phyloP scores from a whole-genome alignment of 2,888 invertebrate species.

The Chironomus tentans region DNA sequence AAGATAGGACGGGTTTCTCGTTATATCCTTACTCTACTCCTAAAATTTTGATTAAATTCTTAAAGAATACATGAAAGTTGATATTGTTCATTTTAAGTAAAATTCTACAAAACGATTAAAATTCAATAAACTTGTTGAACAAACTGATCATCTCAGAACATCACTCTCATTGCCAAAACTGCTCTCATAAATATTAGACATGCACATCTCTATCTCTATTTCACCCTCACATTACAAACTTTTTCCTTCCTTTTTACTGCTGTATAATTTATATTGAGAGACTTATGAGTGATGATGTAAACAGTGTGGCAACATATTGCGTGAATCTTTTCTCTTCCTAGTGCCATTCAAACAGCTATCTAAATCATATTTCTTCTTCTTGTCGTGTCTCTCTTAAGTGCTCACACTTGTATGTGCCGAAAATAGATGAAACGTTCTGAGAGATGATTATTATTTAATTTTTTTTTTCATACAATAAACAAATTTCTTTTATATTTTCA shows the following conservation, averaged over 20 bases:
- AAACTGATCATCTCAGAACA: no score
- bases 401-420: background rate
- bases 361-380: no score
- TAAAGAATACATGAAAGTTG: no score
- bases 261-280: background rate
- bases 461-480: background rate
- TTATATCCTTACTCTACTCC: no score
- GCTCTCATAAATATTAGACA: background rate
- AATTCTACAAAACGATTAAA: no score
- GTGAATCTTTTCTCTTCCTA: background rate
- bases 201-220: background rate
- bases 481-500: background rate
- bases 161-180: no score
- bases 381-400: background rate
- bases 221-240: background rate
- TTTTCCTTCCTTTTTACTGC: background rate
- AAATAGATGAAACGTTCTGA: no score
- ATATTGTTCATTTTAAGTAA: no score
- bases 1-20: no score
- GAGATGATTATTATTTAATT: slow-evolving; percentile 10
- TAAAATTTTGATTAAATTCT: no score
- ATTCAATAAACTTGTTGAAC: no score
- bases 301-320: slow-evolving; percentile 23
- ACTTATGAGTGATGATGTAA: slow-evolving; percentile 20
- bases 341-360: background rate